phyloP scores from a whole-genome alignment of 2,113 vertebrate species.

The Cyanistes caeruleus region DNA sequence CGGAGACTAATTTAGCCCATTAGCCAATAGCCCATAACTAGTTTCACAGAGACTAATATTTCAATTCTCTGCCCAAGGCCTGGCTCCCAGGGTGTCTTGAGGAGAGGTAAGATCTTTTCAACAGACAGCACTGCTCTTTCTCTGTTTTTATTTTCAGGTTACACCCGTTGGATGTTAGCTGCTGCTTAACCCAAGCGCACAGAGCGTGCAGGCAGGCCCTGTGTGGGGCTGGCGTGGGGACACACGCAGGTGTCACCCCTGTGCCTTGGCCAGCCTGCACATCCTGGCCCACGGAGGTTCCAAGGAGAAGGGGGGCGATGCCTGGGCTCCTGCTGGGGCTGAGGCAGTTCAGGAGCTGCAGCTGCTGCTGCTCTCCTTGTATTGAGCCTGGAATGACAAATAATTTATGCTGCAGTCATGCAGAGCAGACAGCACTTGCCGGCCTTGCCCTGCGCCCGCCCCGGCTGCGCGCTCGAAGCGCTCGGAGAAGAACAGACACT shows the following conservation, averaged over 20 bases:
- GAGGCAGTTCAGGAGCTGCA: background rate
- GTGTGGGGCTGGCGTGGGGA: fast-evolving
- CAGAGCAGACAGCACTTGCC: background rate
- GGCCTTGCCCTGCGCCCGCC: background rate
- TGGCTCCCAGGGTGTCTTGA: fast-evolving
- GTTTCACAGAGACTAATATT: background rate
- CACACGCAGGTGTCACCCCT: fast-evolving
- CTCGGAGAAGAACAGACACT: background rate
- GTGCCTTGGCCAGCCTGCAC: background rate
- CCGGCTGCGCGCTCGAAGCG: fast-evolving
- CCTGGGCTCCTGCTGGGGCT: fast-evolving
- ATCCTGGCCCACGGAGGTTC: too few species aligned
- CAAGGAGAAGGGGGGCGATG: too few species aligned
- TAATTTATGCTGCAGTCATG: background rate
- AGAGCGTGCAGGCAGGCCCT: fast-evolving
- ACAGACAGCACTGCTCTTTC: fast-evolving
- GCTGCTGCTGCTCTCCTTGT: background rate
- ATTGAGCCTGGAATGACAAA: fast-evolving
- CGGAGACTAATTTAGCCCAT: background rate
- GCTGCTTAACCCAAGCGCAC: background rate
- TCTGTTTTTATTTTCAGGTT: background rate
- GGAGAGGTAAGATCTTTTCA: background rate
- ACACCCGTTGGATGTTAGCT: background rate
- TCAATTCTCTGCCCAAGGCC: background rate
- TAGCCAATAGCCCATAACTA: background rate